Conservation (phyloP, 2,888 invertebrate genomes). For the Petrolisthes cinctipes region DNA sequence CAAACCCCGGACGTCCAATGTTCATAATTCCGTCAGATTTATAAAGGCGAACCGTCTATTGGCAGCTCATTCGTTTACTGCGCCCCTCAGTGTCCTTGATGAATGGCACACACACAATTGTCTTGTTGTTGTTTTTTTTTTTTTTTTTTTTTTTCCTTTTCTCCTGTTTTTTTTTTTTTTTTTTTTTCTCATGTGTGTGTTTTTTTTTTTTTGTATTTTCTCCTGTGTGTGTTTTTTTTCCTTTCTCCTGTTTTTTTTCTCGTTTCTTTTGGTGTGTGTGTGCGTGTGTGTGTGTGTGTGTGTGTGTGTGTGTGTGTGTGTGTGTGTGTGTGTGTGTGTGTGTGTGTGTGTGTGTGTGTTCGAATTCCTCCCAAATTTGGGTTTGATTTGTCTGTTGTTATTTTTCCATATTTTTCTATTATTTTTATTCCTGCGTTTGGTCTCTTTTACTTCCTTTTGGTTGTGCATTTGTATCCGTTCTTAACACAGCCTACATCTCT, state of each 20-base stretch:
- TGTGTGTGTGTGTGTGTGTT: constrained; percentile 20
- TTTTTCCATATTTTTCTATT: no score
- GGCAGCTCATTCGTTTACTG: constrained; percentile 46
- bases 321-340: constrained; percentile 23
- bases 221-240: not conserved
- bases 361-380: no score
- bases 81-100: constrained; percentile 10
- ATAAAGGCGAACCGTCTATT: constrained; percentile 43
- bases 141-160: constrained; percentile 4
- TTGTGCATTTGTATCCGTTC: no score
- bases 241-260: not conserved
- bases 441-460: no score
- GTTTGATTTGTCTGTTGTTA: no score
- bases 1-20: constrained; percentile 47
- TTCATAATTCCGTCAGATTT: constrained; percentile 52
- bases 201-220: not conserved
- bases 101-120: not conserved
- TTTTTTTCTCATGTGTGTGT: not conserved
- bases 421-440: no score
- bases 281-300: constrained; percentile 2
- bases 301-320: not conserved
- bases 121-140: not conserved
- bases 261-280: constrained; percentile 2
- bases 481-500: no score
- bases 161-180: constrained; percentile 8